These are phyloP conservation scores for Scylla paramamosain DNA, from an alignment of 1,140 invertebrate genomes.

Conservation along the genomic window DNA sequence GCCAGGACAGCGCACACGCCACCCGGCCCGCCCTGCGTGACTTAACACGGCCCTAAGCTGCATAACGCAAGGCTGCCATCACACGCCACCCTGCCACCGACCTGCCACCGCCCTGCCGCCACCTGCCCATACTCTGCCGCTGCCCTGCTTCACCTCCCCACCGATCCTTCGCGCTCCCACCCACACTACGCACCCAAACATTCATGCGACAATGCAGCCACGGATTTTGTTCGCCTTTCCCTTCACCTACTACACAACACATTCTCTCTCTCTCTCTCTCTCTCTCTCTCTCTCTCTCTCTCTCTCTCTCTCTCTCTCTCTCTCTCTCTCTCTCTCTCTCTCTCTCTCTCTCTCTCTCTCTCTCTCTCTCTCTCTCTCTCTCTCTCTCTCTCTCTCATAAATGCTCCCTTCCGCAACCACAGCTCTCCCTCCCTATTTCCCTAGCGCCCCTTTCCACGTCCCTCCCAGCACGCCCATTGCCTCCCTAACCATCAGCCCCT, in stretches of 20 bases:
- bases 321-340: slow-evolving; percentile 20
- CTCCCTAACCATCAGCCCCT: neutral
- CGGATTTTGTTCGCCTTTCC: neutral
- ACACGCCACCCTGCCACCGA: neutral
- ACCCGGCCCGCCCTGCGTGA: neutral
- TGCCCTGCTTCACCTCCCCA: neutral
- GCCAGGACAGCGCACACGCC: neutral
- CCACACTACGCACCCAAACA: neutral
- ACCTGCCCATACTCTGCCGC: neutral
- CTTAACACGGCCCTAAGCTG: neutral
- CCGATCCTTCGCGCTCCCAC: neutral
- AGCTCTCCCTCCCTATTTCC: slow-evolving; percentile 4
- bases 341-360: slow-evolving; percentile 20
- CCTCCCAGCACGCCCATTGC: neutral
- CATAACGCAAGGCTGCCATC: neutral
- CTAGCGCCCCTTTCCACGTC: neutral
- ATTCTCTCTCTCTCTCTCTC: neutral
- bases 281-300: neutral
- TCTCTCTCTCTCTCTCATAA: neutral
- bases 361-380: slow-evolving; percentile 20
- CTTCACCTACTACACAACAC: neutral
- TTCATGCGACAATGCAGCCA: slow-evolving; percentile 20
- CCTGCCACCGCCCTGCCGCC: neutral
- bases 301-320: neutral
- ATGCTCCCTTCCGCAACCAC: neutral